Evolutionary conservation across 2,113 vertebrate species (phyloP).

Genomic region (Paradoxurus hermaphroditus): DNA sequence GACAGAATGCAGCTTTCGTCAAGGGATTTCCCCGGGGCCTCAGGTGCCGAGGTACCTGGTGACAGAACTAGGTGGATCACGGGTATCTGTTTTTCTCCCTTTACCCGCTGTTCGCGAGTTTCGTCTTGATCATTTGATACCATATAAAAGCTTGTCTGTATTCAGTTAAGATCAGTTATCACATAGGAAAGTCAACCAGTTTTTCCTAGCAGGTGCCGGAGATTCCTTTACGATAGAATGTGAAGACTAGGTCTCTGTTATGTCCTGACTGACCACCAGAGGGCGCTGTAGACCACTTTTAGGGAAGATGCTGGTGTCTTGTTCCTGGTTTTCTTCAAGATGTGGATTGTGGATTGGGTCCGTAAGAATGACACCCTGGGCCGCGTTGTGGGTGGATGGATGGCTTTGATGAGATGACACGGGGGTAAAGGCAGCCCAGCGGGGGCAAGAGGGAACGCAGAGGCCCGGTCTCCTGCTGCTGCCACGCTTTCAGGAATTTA

Average conservation of each 20-base stretch:
- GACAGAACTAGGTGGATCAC: not conserved
- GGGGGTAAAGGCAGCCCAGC: not conserved
- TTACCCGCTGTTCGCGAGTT: not conserved
- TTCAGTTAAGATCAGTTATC: not conserved
- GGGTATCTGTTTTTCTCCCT: not conserved
- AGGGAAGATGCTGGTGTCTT: not conserved
- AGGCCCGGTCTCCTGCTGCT: not conserved
- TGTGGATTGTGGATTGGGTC: too few species aligned
- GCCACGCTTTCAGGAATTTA: rapidly evolving
- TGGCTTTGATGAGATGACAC: not conserved
- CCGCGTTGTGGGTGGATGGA: rapidly evolving
- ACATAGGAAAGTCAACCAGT: not conserved
- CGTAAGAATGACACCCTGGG: rapidly evolving
- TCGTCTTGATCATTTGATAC: not conserved
- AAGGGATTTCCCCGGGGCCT: not conserved
- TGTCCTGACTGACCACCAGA: slow-evolving; percentile 66
- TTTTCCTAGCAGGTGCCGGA: not conserved
- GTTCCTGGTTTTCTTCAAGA: too few species aligned
- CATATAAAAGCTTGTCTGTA: not conserved
- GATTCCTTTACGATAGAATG: rapidly evolving
- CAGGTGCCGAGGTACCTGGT: not conserved
- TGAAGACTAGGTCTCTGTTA: not conserved
- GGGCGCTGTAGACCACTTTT: slow-evolving; percentile 62
- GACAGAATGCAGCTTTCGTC: not conserved
- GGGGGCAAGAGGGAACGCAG: not conserved